Base-by-base conservation (phyloP, 2,113 vertebrate species). In the Nothocercus nigrocapillus region DNA sequence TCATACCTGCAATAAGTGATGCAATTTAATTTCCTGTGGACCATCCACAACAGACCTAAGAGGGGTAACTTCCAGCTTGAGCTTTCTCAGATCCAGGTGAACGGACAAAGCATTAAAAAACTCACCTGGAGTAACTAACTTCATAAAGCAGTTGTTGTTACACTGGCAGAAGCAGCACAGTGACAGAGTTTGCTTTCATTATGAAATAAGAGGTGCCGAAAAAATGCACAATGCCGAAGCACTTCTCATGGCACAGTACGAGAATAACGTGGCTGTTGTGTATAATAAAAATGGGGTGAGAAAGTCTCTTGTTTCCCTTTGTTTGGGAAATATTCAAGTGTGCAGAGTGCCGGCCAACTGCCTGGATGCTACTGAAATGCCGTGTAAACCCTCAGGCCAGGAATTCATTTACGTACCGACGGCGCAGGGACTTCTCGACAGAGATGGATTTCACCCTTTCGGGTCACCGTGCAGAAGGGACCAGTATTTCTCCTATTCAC, bases 311-410 rank as follows among this genome's bases (percentile, higher is more conserved):
- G 53, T 74, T 53, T 93, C 56, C 75, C 53, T 85, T 86, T 82
- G 56, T 80, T 47, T 82, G 92, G 86, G 86, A 80, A 78, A 85
- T 88, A 78, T 90, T 94, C 88, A 49, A 91, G 61, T 30, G 32
- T 74, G 63, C 36, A 69, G 90, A 95, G 92, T 66, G 81, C 74
- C 95, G 93, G 90, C 94, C 73, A 86, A 69, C 24, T 89, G 95
- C 92, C 94, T 90, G 79, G 40, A 49, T 81, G 6, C 78, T 79
- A 87, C 80, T 93, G 88, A 94, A 95, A 94, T 94, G 90, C 88
- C 95, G 91, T 81, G 73, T 81, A 73, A 51, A 88, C 91, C 91
- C 96, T 94, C 40, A 85, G 94, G 96, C 88, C 93, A 89, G 91
- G 82, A 82, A 95, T 67, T 77, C 49, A 40, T 2, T 77, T 85